Percentiles rank a stretch among this genome's conserved stretches.
Evolutionary conservation across 2,113 vertebrate genomes (phyloP).

Genomic region (Conger conger): DNA sequence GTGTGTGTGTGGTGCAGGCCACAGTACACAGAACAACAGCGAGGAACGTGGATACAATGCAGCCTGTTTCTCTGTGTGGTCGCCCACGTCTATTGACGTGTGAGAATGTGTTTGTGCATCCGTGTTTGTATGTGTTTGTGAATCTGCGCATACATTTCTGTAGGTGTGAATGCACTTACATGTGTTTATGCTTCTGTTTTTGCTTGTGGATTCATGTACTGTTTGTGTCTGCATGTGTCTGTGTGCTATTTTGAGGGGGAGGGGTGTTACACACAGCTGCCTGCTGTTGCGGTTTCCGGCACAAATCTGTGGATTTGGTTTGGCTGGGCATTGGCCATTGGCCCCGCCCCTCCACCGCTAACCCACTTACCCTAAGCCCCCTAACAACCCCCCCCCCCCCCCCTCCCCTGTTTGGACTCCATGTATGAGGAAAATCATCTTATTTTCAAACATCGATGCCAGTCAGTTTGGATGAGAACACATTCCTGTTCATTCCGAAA

Average conservation of each 20-base stretch:
- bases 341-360: slow-evolving; percentile 54
- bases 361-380: no score
- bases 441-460: slow-evolving; percentile 72
- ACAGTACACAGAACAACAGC: background rate
- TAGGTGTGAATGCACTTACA: background rate
- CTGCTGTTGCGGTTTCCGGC: background rate
- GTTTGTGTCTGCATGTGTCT: background rate
- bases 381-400: background rate
- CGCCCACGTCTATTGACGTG: background rate
- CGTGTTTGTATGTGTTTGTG: slow-evolving; percentile 7
- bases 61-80: background rate
- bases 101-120: background rate
- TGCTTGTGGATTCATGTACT: background rate
- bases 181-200: background rate
- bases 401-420: background rate
- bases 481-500: slow-evolving; percentile 48
- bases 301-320: background rate
- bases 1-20: background rate
- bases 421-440: slow-evolving; percentile 59
- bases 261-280: background rate
- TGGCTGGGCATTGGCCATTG: slow-evolving; percentile 43
- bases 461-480: slow-evolving; percentile 55
- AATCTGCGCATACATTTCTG: background rate
- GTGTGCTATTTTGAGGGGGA: background rate
- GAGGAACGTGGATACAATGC: background rate